Evolutionary conservation across 2,113 vertebrate genomes (phyloP).

Genomic region (Pseudopodoces humilis): DNA sequence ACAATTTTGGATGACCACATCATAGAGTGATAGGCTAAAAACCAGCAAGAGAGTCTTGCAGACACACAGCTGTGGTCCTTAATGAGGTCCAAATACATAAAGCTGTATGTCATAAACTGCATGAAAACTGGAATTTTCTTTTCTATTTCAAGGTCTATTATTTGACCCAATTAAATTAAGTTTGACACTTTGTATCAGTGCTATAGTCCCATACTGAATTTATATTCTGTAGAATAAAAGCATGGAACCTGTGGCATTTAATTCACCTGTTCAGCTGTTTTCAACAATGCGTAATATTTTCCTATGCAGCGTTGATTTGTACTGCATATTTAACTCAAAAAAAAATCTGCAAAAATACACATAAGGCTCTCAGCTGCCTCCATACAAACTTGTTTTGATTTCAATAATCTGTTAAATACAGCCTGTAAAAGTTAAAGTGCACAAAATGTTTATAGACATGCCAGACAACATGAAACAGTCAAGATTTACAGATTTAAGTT

Average conservation of each 20-base stretch:
- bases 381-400: not conserved
- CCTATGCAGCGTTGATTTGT: not conserved
- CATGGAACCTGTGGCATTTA: not conserved
- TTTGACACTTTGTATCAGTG: not conserved
- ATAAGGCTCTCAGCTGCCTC: not conserved
- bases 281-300: not conserved
- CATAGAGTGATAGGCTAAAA: not conserved
- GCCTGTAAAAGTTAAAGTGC: not conserved
- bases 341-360: not conserved
- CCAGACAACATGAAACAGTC: not conserved
- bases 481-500: conserved; percentile 5
- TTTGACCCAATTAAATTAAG: not conserved
- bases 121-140: not conserved
- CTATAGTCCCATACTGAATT: not conserved
- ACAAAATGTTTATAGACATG: conserved; percentile 19
- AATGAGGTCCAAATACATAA: not conserved
- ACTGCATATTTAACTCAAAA: not conserved
- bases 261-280: not conserved
- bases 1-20: not conserved
- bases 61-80: not conserved
- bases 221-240: not conserved
- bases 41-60: not conserved
- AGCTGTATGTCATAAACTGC: not conserved
- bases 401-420: conserved; percentile 4
- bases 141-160: not conserved